Evolutionary conservation across 2,797 vertebrate species (phyloP).

Genomic region (Acanthurus tractus): DNA sequence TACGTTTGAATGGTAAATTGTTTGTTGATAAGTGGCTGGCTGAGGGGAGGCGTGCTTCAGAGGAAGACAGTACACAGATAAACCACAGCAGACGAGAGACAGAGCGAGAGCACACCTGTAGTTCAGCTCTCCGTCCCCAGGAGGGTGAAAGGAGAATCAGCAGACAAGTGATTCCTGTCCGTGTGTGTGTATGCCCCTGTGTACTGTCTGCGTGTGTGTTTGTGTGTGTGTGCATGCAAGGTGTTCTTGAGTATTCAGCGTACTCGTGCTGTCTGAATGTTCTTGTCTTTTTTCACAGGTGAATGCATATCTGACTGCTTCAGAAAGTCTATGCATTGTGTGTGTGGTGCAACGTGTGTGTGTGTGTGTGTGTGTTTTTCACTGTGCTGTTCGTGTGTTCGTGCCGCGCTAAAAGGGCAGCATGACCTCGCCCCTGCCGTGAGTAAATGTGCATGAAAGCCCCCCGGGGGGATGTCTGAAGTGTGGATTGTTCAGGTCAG

Average conservation of each 20-base stretch:
- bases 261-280: slow-evolving; percentile 34
- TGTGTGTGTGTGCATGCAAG: not conserved
- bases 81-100: slow-evolving; percentile 33
- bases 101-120: slow-evolving; percentile 45
- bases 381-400: slow-evolving; percentile 54
- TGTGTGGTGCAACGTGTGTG: slow-evolving; percentile 14
- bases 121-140: slow-evolving; percentile 41
- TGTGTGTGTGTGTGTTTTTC: slow-evolving; percentile 36
- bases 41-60: slow-evolving; percentile 22
- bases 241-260: slow-evolving; percentile 31
- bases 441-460: slow-evolving; percentile 77
- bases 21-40: slow-evolving; percentile 51
- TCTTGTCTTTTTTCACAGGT: slow-evolving; percentile 57
- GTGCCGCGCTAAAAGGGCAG: slow-evolving; percentile 73
- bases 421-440: slow-evolving; percentile 69
- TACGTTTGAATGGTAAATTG: slow-evolving; percentile 50
- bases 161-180: slow-evolving; percentile 48
- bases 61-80: slow-evolving; percentile 15
- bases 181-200: slow-evolving; percentile 13
- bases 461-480: slow-evolving; percentile 65
- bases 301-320: slow-evolving; percentile 46
- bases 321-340: slow-evolving; percentile 5
- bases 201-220: slow-evolving; percentile 12
- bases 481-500: slow-evolving; percentile 77
- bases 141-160: slow-evolving; percentile 33